Percentiles rank a stretch among this genome's conserved stretches.
These are phyloP conservation scores for Salarias fasciatus DNA, from an alignment of 2,797 vertebrate genomes.

Conservation along the genomic window DNA sequence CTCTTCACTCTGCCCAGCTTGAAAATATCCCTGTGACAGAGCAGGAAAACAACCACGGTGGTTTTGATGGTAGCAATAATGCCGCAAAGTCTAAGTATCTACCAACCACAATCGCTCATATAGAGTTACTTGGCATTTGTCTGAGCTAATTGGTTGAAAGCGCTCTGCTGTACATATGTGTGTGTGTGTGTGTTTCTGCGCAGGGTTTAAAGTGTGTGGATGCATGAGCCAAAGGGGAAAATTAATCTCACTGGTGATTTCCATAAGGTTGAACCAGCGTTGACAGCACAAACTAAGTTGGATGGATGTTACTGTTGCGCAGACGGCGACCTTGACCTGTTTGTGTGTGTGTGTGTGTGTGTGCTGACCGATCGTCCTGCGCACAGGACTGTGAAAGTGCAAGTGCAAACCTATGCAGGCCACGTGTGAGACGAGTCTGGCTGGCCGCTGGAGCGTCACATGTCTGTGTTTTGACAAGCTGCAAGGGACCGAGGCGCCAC, in stretches of 20 bases:
- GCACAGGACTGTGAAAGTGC: too few species aligned
- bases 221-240: conserved; percentile 40
- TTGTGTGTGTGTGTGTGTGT: conserved; percentile 12
- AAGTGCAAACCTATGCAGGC: background rate
- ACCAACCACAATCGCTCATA: conserved; percentile 62
- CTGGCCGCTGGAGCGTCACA: conserved; percentile 24
- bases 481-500: conserved; percentile 36
- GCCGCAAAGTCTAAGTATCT: conserved; percentile 37
- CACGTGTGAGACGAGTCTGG: conserved; percentile 13
- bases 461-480: conserved; percentile 56
- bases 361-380: background rate
- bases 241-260: conserved; percentile 37
- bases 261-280: conserved; percentile 24
- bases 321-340: conserved; percentile 15
- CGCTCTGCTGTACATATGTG: conserved; percentile 9
- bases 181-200: conserved; percentile 25
- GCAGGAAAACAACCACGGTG: conserved; percentile 59
- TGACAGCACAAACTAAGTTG: conserved; percentile 38
- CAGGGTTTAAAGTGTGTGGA: conserved; percentile 23
- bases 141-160: conserved; percentile 52
- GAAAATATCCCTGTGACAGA: conserved; percentile 47
- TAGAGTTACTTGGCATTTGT: conserved; percentile 69
- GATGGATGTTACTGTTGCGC: conserved; percentile 36
- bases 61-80: conserved; percentile 60
- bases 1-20: conserved; percentile 16